phyloP scores from a whole-genome alignment of 2,113 vertebrate species.

The Gymnocephalus cernua region DNA sequence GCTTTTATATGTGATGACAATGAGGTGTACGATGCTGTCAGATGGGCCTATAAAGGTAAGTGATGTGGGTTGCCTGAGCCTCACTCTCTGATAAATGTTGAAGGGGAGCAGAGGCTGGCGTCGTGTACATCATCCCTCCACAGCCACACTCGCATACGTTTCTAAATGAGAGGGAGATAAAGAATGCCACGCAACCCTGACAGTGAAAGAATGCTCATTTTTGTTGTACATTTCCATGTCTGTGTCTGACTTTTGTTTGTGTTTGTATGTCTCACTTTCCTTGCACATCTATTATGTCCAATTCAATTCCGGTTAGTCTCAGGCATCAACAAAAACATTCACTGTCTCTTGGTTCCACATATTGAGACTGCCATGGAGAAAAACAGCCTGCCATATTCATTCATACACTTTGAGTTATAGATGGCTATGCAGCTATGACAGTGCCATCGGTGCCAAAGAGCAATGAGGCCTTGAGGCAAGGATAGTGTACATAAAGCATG shows the following conservation, averaged over 20 bases:
- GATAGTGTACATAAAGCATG: slow-evolving; percentile 57
- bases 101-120: slow-evolving; percentile 54
- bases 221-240: slow-evolving; percentile 33
- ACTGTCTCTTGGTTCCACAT: slow-evolving; percentile 10
- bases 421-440: slow-evolving; percentile 51
- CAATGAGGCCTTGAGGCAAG: slow-evolving; percentile 70
- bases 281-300: background rate
- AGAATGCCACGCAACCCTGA: slow-evolving; percentile 41
- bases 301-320: slow-evolving; percentile 25
- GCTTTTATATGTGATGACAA: slow-evolving; percentile 53
- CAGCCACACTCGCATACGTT: slow-evolving; percentile 42
- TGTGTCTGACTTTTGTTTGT: background rate
- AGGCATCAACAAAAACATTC: slow-evolving; percentile 27
- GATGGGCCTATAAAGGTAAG: slow-evolving; percentile 78
- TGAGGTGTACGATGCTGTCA: slow-evolving; percentile 67
- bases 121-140: slow-evolving; percentile 72
- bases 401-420: slow-evolving; percentile 65
- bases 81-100: slow-evolving; percentile 75
- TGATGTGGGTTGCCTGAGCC: slow-evolving; percentile 64
- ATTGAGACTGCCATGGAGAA: slow-evolving; percentile 18
- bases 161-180: slow-evolving; percentile 66
- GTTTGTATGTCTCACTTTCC: slow-evolving; percentile 33
- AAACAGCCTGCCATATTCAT: slow-evolving; percentile 46
- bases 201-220: slow-evolving; percentile 51
- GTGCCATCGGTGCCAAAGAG: slow-evolving; percentile 48